A percentile compares a stretch with the other conserved stretches of the same genome.
phyloP scores from a whole-genome alignment of 2,113 vertebrate genomes.

The Diadophis punctatus region DNA sequence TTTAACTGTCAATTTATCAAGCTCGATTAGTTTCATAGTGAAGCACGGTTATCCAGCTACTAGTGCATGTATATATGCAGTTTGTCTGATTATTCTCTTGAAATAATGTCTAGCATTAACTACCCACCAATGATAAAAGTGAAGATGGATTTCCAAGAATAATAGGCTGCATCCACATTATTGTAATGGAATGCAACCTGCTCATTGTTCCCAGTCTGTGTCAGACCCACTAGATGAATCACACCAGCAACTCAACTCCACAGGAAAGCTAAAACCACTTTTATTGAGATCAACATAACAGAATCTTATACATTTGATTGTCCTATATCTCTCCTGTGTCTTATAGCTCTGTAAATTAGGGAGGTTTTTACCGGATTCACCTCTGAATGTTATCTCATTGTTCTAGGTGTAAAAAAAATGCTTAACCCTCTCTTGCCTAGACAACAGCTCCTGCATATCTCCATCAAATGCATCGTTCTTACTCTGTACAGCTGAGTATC shows the following conservation, averaged over 20 bases:
- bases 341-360: neutral
- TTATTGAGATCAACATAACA: neutral
- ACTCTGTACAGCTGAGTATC: neutral
- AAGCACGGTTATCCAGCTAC: too few species aligned
- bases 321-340: neutral
- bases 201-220: neutral
- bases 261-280: neutral
- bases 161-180: neutral
- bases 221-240: neutral
- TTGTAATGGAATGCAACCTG: neutral
- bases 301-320: neutral
- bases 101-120: neutral
- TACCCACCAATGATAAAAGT: neutral
- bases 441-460: neutral
- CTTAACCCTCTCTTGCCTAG: neutral
- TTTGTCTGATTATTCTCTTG: neutral
- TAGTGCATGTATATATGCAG: neutral
- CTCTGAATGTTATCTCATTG: neutral
- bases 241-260: neutral
- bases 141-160: neutral
- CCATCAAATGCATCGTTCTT: neutral
- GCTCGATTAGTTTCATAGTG: too few species aligned
- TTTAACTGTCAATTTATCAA: too few species aligned
- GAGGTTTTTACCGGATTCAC: neutral
- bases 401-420: neutral